Evolutionary conservation across 2,888 invertebrate species (phyloP).

Genomic region (Sphaerophoria rueppellii): DNA sequence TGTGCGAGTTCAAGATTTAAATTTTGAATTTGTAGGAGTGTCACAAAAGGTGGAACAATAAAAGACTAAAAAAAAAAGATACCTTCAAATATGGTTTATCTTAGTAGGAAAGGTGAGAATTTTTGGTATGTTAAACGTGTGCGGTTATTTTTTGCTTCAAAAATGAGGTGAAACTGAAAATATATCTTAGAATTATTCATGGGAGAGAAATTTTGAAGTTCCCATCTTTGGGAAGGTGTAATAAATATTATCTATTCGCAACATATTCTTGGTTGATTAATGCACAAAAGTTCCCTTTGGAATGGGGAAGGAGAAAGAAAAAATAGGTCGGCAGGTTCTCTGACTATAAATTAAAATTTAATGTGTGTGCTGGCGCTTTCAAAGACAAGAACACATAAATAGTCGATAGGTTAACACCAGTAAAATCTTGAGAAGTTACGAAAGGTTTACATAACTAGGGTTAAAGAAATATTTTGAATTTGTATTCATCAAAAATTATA

Average conservation of each 20-base stretch:
- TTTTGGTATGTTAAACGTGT: slow-evolving; percentile 29
- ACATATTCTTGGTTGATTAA: slow-evolving; percentile 37
- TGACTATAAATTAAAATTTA: slow-evolving; percentile 25
- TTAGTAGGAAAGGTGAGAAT: slow-evolving; percentile 47
- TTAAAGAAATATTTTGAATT: not conserved
- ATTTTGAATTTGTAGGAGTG: slow-evolving; percentile 53
- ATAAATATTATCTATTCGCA: slow-evolving; percentile 33
- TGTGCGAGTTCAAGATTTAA: slow-evolving; percentile 53
- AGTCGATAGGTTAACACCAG: not conserved
- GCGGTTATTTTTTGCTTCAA: not conserved
- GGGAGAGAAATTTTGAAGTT: not conserved
- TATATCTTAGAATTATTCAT: slow-evolving; percentile 32
- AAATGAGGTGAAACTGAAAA: not conserved
- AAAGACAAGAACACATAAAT: slow-evolving; percentile 11
- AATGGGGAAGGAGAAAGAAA: not conserved
- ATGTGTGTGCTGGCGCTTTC: slow-evolving; percentile 3
- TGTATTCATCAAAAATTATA: not conserved
- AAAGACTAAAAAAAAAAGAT: slow-evolving; percentile 1
- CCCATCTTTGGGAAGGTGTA: not conserved
- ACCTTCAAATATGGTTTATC: slow-evolving; percentile 4
- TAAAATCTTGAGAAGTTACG: not conserved
- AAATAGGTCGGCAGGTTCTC: slow-evolving; percentile 10
- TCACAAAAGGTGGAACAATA: not conserved
- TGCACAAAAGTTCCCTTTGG: slow-evolving; percentile 9
- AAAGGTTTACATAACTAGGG: not conserved